These are phyloP conservation scores for Dione vanillae DNA, from an alignment of 2,888 invertebrate species.

Conservation along the genomic window DNA sequence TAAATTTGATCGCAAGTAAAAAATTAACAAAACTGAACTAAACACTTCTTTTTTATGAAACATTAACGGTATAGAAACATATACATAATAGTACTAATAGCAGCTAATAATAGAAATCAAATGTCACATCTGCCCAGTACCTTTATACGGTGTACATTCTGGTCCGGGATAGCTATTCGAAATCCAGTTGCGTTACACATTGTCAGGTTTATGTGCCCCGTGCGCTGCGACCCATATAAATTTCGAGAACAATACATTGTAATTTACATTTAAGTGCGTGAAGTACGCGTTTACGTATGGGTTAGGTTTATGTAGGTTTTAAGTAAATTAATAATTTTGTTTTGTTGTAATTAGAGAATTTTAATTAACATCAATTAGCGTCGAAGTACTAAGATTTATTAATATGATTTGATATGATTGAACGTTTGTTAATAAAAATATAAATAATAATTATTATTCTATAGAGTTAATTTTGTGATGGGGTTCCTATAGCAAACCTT, in stretches of 20 bases:
- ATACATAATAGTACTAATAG: constrained; percentile 6
- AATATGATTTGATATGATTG: too few relatives aligned
- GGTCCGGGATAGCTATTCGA: constrained; percentile 2
- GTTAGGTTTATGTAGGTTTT: neutral
- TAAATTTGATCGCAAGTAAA: too few relatives aligned
- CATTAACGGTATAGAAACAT: too few relatives aligned
- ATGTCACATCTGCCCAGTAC: constrained; percentile 4
- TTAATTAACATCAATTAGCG: too few relatives aligned
- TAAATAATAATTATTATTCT: too few relatives aligned
- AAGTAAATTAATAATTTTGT: neutral
- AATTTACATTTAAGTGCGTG: constrained; percentile 26
- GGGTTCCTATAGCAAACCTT: too few relatives aligned
- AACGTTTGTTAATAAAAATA: too few relatives aligned
- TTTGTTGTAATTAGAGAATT: neutral
- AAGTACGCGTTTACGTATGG: neutral
- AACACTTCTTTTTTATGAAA: too few relatives aligned
- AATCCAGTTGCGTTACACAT: constrained; percentile 33
- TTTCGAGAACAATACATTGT: constrained; percentile 23
- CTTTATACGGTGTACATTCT: too few relatives aligned
- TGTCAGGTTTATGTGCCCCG: constrained; percentile 37
- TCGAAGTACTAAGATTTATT: too few relatives aligned
- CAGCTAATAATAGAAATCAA: neutral
- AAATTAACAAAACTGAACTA: too few relatives aligned
- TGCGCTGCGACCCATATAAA: constrained; percentile 28
- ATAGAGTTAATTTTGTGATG: too few relatives aligned